These are phyloP conservation scores for Drosophila arawakana DNA, from an alignment of 1,140 invertebrate genomes.

Conservation along the genomic window DNA sequence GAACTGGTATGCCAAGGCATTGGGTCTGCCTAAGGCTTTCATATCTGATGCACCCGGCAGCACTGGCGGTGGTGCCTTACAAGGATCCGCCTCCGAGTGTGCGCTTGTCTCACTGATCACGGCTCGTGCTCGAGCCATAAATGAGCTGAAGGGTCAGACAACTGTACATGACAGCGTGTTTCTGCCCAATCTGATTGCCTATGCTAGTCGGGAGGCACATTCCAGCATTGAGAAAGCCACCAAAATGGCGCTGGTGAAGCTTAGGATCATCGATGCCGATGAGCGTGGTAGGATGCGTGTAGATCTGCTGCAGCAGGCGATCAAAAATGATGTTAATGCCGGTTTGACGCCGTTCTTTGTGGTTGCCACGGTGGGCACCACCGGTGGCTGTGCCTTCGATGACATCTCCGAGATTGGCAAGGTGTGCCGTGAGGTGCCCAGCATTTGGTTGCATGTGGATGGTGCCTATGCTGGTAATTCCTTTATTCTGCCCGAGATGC, in stretches of 20 bases:
- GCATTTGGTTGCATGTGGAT: slow-evolving; percentile 90
- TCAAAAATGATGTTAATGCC: slow-evolving; percentile 91
- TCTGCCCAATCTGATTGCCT: slow-evolving; percentile 94
- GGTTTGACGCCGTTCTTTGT: slow-evolving; percentile 96
- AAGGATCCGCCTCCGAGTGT: slow-evolving; percentile 94
- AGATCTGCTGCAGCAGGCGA: slow-evolving; percentile 88
- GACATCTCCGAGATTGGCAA: slow-evolving; percentile 92
- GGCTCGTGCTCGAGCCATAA: slow-evolving; percentile 90
- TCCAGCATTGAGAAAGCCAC: slow-evolving; percentile 97
- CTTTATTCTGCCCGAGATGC: slow-evolving; percentile 94
- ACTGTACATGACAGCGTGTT: slow-evolving; percentile 88
- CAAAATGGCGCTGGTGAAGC: slow-evolving; percentile 95
- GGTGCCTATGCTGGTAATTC: slow-evolving; percentile 93
- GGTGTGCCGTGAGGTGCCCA: slow-evolving; percentile 88
- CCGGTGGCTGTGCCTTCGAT: slow-evolving; percentile 93
- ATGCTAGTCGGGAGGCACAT: slow-evolving; percentile 93
- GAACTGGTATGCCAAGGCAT: slow-evolving; percentile 87
- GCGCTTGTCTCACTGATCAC: slow-evolving; percentile 93
- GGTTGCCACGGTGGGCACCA: slow-evolving; percentile 91
- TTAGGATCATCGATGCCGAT: slow-evolving; percentile 94
- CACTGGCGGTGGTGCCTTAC: slow-evolving; percentile 91
- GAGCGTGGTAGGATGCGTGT: slow-evolving; percentile 92
- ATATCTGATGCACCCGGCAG: slow-evolving; percentile 85
- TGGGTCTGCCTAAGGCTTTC: slow-evolving; percentile 86
- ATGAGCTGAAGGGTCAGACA: slow-evolving; percentile 86